Conservation (phyloP, 2,113 vertebrate genomes). For the Tupaia chinensis region DNA sequence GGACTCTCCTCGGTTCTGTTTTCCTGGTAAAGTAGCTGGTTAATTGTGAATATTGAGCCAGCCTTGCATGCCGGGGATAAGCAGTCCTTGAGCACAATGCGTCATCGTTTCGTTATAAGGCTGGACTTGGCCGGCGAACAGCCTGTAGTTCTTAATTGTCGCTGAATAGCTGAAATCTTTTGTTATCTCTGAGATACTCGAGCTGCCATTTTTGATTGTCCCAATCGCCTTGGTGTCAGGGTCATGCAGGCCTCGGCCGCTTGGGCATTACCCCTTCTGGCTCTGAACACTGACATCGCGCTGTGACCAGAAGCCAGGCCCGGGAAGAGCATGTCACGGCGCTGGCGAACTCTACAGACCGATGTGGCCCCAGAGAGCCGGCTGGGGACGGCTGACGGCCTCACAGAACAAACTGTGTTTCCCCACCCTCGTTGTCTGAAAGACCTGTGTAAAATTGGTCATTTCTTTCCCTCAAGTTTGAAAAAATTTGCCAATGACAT, state of each 20-base stretch:
- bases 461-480: neutral
- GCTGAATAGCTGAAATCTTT: too few relatives aligned
- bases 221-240: neutral
- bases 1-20: too few relatives aligned
- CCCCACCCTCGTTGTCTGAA: neutral
- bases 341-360: fast-evolving
- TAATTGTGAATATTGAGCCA: neutral
- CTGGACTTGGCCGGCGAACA: neutral
- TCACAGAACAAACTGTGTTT: neutral
- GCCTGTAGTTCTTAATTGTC: too few relatives aligned
- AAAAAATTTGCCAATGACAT: neutral
- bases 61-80: neutral
- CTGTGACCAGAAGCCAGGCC: neutral
- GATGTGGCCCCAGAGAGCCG: neutral
- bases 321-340: fast-evolving
- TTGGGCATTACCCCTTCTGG: too few relatives aligned
- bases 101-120: neutral
- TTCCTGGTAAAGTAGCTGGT: too few relatives aligned
- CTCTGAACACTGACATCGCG: neutral
- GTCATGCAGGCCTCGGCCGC: too few relatives aligned
- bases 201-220: neutral
- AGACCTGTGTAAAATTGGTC: too few relatives aligned
- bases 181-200: neutral
- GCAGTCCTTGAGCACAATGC: neutral
- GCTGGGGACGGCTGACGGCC: too few relatives aligned